phyloP scores from a whole-genome alignment of 23 tunicate species.

The Halocynthia aurantium region DNA sequence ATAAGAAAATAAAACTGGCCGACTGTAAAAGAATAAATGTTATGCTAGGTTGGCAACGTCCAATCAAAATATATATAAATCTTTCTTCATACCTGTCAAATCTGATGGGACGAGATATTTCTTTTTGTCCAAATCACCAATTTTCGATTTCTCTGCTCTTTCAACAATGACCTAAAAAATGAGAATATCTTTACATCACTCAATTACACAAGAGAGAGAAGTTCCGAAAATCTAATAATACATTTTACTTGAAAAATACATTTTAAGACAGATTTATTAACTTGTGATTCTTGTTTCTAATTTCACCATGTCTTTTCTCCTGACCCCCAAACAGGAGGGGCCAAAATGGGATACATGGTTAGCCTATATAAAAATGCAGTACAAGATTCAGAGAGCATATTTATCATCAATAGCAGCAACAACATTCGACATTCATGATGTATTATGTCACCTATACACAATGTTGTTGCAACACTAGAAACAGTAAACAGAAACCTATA shows the following conservation, averaged over 20 bases:
- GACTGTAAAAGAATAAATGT: conserved; percentile 28
- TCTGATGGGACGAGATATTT: conserved; percentile 97
- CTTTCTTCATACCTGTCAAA: conserved; percentile 46
- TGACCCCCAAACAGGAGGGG: no score
- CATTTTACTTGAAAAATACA: background rate
- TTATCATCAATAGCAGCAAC: no score
- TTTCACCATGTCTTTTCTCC: background rate
- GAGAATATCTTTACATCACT: background rate
- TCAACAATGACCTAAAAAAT: conserved; percentile 79
- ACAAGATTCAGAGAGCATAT: no score
- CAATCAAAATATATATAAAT: background rate
- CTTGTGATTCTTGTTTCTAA: background rate
- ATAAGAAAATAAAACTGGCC: conserved; percentile 93
- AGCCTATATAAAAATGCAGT: no score
- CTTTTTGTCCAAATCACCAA: conserved; percentile 92
- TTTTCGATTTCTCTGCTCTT: conserved; percentile 64
- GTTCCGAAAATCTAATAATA: no score
- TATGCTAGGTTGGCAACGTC: background rate
- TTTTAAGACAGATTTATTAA: background rate
- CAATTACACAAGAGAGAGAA: no score
- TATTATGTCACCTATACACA: no score
- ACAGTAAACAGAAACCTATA: no score
- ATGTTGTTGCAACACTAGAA: no score
- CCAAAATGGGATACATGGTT: no score
- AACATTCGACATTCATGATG: no score